A percentile compares a stretch with the other conserved stretches of the same genome.
Conservation (phyloP, 2,797 vertebrate species). For the Paguma larvata region DNA sequence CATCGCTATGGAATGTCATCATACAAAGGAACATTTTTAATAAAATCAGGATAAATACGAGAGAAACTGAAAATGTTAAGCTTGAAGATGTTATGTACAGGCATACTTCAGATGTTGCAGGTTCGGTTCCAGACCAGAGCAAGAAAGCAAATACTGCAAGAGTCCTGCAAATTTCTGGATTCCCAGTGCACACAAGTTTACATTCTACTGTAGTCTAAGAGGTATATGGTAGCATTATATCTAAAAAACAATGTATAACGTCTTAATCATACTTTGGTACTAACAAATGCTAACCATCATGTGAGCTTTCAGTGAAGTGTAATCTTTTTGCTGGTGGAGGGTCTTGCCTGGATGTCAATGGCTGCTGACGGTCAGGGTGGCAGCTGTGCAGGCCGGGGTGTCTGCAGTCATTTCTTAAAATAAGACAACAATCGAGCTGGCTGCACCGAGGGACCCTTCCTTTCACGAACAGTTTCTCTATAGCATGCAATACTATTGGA, state of each 20-base stretch:
- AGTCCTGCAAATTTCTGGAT: not conserved
- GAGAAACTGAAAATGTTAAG: constrained; percentile 4
- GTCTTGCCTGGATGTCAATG: not conserved
- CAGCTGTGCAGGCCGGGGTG: not conserved
- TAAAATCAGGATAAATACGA: not conserved
- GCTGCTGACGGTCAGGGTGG: not conserved
- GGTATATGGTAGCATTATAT: not conserved
- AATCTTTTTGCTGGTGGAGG: not conserved
- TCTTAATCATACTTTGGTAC: not conserved
- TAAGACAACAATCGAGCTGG: not conserved
- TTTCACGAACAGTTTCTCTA: not conserved
- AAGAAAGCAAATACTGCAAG: not conserved
- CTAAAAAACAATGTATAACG: not conserved
- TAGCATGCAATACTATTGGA: not conserved
- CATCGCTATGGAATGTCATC: not conserved
- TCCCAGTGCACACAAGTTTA: not conserved
- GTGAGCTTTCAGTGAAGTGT: not conserved
- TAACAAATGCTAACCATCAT: not conserved
- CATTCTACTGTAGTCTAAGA: not conserved
- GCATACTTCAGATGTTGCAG: not conserved
- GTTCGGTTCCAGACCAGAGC: not conserved
- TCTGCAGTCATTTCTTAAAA: not conserved
- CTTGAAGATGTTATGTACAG: not conserved
- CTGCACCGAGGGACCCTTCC: not conserved
- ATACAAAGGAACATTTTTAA: not conserved